A percentile compares a stretch with the other conserved stretches of the same genome.
Evolutionary conservation across 2,797 vertebrate genomes (phyloP).

Genomic region (Gambelia wislizenii): DNA sequence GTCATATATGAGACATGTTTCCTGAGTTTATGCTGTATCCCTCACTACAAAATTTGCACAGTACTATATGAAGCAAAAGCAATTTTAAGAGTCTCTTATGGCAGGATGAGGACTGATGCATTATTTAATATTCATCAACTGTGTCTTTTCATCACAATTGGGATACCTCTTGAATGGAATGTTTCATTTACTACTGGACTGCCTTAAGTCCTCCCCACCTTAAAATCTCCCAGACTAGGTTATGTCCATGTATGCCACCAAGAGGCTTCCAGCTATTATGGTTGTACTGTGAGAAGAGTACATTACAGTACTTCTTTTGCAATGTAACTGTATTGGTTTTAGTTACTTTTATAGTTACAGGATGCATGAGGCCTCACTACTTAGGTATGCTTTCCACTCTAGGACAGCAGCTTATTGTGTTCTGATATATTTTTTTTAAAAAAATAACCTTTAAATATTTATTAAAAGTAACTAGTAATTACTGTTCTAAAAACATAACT

Average conservation of each 20-base stretch:
- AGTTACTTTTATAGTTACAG: background rate
- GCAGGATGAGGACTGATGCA: background rate
- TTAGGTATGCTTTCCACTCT: background rate
- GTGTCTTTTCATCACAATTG: background rate
- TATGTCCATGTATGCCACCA: no score
- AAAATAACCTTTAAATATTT: background rate
- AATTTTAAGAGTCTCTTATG: background rate
- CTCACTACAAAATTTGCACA: background rate
- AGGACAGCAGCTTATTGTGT: background rate
- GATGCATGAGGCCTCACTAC: background rate
- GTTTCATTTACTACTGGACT: background rate
- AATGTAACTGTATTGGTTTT: background rate
- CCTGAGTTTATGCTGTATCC: no score
- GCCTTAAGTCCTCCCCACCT: background rate
- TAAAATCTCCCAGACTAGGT: background rate
- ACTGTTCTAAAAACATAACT: background rate
- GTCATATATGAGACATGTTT: no score
- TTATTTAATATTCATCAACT: background rate
- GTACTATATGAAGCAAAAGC: background rate
- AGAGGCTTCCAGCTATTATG: no score
- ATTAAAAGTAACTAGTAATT: background rate
- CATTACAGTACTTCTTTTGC: no score
- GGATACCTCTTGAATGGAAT: background rate
- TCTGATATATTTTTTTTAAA: background rate
- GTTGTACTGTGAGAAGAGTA: no score